Conservation (phyloP, 2,888 invertebrate genomes). For the Pandemis corylana region DNA sequence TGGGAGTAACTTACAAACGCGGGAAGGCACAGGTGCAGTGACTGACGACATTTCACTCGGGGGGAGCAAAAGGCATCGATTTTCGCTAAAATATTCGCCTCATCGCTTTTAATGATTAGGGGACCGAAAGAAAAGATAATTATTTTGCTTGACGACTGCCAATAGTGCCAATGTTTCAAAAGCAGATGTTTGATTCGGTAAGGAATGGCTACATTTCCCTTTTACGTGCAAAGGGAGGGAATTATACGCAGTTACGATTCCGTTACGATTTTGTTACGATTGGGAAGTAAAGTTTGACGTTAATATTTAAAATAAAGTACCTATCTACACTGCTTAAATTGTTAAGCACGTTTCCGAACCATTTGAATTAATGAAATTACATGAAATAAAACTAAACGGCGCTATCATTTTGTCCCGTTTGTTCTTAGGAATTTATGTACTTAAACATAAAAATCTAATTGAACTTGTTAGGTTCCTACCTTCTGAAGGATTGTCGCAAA, state of each 20-base stretch:
- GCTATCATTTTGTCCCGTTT: constrained; percentile 16
- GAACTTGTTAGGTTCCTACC: too few relatives aligned
- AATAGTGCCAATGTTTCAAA: constrained; percentile 64
- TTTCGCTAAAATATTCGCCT: constrained; percentile 60
- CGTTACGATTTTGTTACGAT: constrained; percentile 58
- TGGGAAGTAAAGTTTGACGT: constrained; percentile 38
- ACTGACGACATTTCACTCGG: constrained; percentile 4
- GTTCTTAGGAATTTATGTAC: constrained; percentile 7
- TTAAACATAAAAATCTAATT: not conserved
- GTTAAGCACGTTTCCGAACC: constrained; percentile 9
- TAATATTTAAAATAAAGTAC: constrained; percentile 14
- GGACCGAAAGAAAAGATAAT: constrained; percentile 63
- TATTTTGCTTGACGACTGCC: constrained; percentile 66
- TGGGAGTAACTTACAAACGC: constrained; percentile 11
- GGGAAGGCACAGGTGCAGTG: constrained; percentile 27
- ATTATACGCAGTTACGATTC: constrained; percentile 59
- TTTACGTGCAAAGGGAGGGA: constrained; percentile 47
- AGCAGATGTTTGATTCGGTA: constrained; percentile 66
- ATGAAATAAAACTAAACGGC: constrained; percentile 24
- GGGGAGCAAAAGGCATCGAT: constrained; percentile 52
- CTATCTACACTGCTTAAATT: constrained; percentile 4
- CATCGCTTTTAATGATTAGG: constrained; percentile 62
- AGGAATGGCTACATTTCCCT: constrained; percentile 53
- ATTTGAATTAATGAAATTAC: constrained; percentile 21
- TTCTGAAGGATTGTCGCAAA: too few relatives aligned